Evolutionary conservation across 2,888 invertebrate genomes (phyloP).

Genomic region (Trissolcus japonicus): DNA sequence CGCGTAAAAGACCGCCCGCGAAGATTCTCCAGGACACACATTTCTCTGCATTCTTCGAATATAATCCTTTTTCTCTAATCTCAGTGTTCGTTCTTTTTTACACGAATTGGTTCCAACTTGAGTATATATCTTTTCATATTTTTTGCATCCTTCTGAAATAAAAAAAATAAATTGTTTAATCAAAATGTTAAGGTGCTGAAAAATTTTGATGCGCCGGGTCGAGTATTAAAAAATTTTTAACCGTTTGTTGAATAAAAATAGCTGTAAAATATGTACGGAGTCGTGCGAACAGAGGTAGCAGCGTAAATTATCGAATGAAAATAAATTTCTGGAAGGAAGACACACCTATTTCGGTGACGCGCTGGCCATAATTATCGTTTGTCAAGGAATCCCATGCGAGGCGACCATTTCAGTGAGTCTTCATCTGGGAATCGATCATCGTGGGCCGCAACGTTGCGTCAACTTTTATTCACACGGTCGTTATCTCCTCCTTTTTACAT

Average conservation of each 20-base stretch:
- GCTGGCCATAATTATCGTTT: slow-evolving; percentile 47
- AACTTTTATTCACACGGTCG: slow-evolving; percentile 48
- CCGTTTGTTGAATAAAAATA: slow-evolving; percentile 14
- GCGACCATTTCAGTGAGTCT: slow-evolving; percentile 33
- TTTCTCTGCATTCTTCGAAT: slow-evolving; percentile 17
- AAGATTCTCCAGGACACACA: slow-evolving; percentile 37
- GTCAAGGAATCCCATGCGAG: slow-evolving; percentile 47
- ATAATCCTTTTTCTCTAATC: slow-evolving; percentile 29
- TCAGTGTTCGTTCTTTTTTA: not conserved
- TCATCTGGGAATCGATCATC: slow-evolving; percentile 45
- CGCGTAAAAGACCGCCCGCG: slow-evolving; percentile 45
- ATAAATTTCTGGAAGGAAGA: slow-evolving; percentile 44
- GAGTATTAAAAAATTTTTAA: slow-evolving; percentile 23
- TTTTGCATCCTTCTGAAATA: not conserved
- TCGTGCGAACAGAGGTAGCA: slow-evolving; percentile 46
- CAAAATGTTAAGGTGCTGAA: no score
- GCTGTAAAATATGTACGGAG: slow-evolving; percentile 25
- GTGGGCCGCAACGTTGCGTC: slow-evolving; percentile 39
- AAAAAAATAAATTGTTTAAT: not conserved
- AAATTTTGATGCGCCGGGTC: no score
- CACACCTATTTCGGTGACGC: slow-evolving; percentile 39
- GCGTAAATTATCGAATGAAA: slow-evolving; percentile 48
- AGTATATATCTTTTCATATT: not conserved
- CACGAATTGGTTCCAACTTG: not conserved
- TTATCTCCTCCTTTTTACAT: slow-evolving; percentile 46